Conservation (phyloP, 2,888 invertebrate species). For the Ormyrus pomaceus region DNA sequence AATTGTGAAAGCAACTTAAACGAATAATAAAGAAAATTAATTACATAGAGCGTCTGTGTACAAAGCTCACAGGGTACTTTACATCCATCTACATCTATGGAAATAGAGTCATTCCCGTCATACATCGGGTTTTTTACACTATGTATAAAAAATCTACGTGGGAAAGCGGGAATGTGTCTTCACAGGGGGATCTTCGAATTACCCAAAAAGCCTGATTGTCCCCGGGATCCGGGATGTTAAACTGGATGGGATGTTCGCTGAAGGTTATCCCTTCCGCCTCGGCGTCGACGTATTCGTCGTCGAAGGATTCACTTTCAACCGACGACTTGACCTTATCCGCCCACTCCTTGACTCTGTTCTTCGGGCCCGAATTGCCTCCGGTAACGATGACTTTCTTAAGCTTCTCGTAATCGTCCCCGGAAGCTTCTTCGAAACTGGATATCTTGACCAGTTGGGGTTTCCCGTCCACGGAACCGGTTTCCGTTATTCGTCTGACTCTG, state of each 20-base stretch:
- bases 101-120: slow-evolving; percentile 34
- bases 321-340: slow-evolving; percentile 54
- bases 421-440: slow-evolving; percentile 65
- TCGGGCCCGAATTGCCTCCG: not conserved
- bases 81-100: slow-evolving; percentile 11
- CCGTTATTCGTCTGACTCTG: not conserved
- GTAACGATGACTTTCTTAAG: slow-evolving; percentile 55
- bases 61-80: slow-evolving; percentile 15
- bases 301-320: slow-evolving; percentile 64
- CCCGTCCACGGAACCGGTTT: slow-evolving; percentile 9
- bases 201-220: slow-evolving; percentile 73
- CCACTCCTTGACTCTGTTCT: not conserved
- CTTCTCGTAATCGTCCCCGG: slow-evolving; percentile 65
- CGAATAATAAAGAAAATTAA: slow-evolving; percentile 12
- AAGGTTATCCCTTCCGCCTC: slow-evolving; percentile 59
- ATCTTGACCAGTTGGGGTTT: slow-evolving; percentile 60
- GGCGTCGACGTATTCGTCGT: slow-evolving; percentile 65
- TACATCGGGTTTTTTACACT: slow-evolving; percentile 25
- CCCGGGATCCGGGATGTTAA: slow-evolving; percentile 67
- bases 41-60: slow-evolving; percentile 20
- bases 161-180: not conserved
- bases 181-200: slow-evolving; percentile 59
- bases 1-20: slow-evolving; percentile 30
- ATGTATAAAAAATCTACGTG: slow-evolving; percentile 20
- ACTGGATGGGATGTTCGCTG: slow-evolving; percentile 65